These are phyloP conservation scores for Trichosurus vulpecula DNA, from an alignment of 2,797 vertebrate genomes.

Conservation along the genomic window DNA sequence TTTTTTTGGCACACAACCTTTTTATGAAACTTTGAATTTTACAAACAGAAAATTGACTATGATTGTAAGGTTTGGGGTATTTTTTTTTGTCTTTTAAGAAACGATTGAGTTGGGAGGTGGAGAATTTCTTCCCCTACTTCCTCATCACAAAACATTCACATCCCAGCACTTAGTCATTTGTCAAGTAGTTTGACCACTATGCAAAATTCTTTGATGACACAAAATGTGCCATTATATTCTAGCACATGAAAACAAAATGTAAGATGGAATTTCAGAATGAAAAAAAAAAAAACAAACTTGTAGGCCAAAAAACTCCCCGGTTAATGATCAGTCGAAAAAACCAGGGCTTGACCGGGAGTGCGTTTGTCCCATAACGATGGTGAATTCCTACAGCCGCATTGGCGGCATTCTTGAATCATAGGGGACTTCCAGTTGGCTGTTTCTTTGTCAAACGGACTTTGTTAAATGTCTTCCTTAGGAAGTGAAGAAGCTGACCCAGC, in stretches of 20 bases:
- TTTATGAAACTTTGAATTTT: neutral
- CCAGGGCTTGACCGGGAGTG: rapidly evolving
- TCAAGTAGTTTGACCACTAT: neutral
- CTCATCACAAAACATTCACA: neutral
- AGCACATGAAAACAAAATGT: neutral
- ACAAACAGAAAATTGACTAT: neutral
- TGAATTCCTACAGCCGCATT: neutral
- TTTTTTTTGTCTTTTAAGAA: neutral
- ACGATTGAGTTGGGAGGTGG: neutral
- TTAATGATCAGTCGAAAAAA: neutral
- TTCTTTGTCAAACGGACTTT: slow-evolving; percentile 11
- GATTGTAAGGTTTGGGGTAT: neutral
- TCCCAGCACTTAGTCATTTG: neutral
- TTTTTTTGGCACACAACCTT: neutral
- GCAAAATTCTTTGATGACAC: neutral
- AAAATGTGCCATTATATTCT: neutral
- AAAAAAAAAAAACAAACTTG: neutral
- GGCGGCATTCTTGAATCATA: neutral
- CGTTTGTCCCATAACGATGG: rapidly evolving
- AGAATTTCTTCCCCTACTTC: neutral
- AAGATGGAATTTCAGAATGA: neutral
- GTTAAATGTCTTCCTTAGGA: slow-evolving; percentile 83
- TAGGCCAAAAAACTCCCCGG: neutral
- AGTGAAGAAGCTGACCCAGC: slow-evolving; percentile 86
- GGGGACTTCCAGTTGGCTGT: neutral